Evolutionary conservation across 2,888 invertebrate genomes (phyloP), one percentile per base, ranked within the genome.

Genomic region (Lymantria dispar): DNA sequence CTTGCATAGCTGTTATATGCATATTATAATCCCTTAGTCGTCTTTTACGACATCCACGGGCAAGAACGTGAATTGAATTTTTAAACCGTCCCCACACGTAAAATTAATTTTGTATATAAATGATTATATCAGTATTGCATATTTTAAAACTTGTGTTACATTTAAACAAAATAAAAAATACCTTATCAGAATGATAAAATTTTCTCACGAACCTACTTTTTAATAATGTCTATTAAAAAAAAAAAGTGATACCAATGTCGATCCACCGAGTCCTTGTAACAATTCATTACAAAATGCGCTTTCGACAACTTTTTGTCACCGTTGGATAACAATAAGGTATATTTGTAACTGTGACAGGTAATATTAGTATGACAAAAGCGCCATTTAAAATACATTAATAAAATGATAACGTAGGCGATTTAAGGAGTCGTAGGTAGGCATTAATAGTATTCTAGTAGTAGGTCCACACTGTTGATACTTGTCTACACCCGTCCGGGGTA

Each of bases 201-300:
- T 56, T 56, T 62, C 57, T 51, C 46, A 43, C 42, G 40, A 60
- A 56, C 7, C 31, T 38, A 45, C 60, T 66, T 58, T 60, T 52
- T n/a, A 29, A 57, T 48, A 49, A 42, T 56, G 22, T 5, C 5
- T 22, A 22, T 22, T 50, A 62, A 52, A 51, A 48, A 37, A 48
- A 45, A 46, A 45, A 46, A 43, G 50, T 54, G 44, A 59, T 54
- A 62, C 64, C 74, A 72, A 76, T 74, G 73, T 66, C 74, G 58
- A 54, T 55, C 57, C 52, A 56, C 9, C 54, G 52, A 56, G 76
- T 80, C 86, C 87, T 86, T 86, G 87, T 82, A 76, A 75, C 72
- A 66, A 66, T 81, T 86, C 75, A 78, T 80, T 78, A 80, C 72
- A 64, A 70, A 66, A 64, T 58, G 62, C 71, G 77, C 80, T 84